These are phyloP conservation scores for Myotis daubentonii DNA, from an alignment of 2,797 vertebrate genomes.

Conservation along the genomic window DNA sequence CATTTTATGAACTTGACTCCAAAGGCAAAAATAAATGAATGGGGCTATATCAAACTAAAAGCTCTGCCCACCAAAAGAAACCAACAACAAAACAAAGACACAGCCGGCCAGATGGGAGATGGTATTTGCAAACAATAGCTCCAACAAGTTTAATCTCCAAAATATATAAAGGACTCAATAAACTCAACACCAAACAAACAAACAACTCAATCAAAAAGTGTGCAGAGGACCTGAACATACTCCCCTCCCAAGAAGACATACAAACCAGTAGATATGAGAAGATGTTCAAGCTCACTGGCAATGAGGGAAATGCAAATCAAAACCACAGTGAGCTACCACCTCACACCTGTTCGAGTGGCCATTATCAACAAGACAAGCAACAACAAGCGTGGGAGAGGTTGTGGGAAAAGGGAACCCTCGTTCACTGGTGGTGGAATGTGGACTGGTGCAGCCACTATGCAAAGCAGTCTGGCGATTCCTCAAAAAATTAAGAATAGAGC, in stretches of 20 bases:
- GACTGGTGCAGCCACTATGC: neutral
- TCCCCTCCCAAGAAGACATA: neutral
- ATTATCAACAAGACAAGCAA: neutral
- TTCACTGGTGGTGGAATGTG: neutral
- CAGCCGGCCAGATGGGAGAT: neutral
- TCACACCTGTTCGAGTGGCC: neutral
- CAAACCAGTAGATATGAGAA: neutral
- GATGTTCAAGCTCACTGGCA: neutral
- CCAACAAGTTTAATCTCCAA: neutral
- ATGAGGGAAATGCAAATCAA: neutral
- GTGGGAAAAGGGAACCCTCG: neutral
- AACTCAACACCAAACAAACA: neutral
- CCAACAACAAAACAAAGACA: neutral
- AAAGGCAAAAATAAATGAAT: neutral
- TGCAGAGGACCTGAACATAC: neutral
- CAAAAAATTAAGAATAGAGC: neutral
- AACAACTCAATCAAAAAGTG: neutral
- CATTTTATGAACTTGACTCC: neutral
- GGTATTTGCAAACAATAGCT: neutral
- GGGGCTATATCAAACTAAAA: neutral
- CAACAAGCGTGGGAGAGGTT: neutral
- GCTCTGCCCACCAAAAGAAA: neutral
- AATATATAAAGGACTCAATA: neutral
- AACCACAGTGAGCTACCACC: neutral
- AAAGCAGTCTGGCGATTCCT: neutral